phyloP scores from a whole-genome alignment of 1,140 invertebrate genomes.

The Achroia grisella region DNA sequence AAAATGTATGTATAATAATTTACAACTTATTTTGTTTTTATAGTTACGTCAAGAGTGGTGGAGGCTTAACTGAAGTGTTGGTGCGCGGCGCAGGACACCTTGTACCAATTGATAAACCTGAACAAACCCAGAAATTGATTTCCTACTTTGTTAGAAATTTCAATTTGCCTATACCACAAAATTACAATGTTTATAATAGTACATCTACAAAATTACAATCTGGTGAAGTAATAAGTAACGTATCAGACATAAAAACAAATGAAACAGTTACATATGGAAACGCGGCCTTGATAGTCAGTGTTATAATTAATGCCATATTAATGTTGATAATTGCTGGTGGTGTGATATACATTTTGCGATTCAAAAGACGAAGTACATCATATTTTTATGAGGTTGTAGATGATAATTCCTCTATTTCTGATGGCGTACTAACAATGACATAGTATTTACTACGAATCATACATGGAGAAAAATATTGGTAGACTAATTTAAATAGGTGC shows the following conservation, averaged over 20 bases:
- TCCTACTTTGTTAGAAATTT: constrained; percentile 76
- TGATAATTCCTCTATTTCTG: constrained; percentile 13
- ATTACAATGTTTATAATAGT: constrained; percentile 8
- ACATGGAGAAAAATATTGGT: too few species aligned
- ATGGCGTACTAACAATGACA: constrained; percentile 9
- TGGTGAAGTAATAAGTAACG: too few species aligned
- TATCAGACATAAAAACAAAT: too few species aligned
- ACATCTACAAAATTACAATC: too few species aligned
- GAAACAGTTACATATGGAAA: too few species aligned
- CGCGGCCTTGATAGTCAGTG: constrained; percentile 25
- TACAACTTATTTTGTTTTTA: constrained; percentile 6
- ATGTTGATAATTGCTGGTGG: constrained; percentile 20
- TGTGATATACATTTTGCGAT: constrained; percentile 17
- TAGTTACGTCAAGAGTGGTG: constrained; percentile 81
- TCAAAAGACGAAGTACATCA: constrained; percentile 22
- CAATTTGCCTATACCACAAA: constrained; percentile 12
- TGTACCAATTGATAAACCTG: constrained; percentile 86
- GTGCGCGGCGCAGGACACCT: constrained; percentile 87
- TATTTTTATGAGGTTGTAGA: constrained; percentile 23
- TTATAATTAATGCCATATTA: constrained; percentile 33
- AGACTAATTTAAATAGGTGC: too few species aligned
- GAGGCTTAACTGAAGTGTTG: constrained; percentile 83
- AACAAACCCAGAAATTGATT: constrained; percentile 81
- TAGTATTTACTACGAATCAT: constrained; percentile 20
- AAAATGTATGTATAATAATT: background rate